phyloP scores from a whole-genome alignment of 2,797 vertebrate genomes.

The Aplochiton taeniatus region DNA sequence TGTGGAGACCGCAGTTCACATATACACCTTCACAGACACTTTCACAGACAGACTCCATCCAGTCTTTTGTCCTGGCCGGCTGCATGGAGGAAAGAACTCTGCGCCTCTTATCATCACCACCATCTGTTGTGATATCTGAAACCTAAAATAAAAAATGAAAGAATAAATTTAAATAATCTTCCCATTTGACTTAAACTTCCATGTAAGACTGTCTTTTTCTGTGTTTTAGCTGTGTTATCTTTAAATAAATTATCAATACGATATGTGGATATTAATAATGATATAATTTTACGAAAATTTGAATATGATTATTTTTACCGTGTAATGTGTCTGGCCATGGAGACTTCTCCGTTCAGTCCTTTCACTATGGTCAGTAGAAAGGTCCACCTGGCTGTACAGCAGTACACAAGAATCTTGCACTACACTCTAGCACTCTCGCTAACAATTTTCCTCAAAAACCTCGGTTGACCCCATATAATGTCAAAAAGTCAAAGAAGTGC shows the following conservation, averaged over 20 bases:
- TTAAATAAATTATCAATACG: too few relatives aligned
- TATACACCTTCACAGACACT: conserved; percentile 73
- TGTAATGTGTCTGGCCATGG: too few relatives aligned
- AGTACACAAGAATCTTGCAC: too few relatives aligned
- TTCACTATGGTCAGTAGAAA: conserved; percentile 29
- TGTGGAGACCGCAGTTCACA: conserved; percentile 70
- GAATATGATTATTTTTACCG: too few relatives aligned
- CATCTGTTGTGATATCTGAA: conserved; percentile 75
- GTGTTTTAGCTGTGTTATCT: too few relatives aligned
- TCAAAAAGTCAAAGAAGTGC: conserved; percentile 40
- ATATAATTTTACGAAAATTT: too few relatives aligned
- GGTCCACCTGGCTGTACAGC: not conserved
- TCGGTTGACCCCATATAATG: conserved; percentile 56
- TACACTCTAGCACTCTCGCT: conserved; percentile 18
- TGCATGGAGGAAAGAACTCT: conserved; percentile 72
- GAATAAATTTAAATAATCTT: too few relatives aligned
- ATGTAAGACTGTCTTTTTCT: too few relatives aligned
- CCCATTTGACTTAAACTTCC: too few relatives aligned
- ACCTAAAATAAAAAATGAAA: not conserved
- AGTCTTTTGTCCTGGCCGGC: conserved; percentile 74
- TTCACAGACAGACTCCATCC: conserved; percentile 75
- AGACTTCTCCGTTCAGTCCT: conserved; percentile 7
- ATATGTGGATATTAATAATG: too few relatives aligned
- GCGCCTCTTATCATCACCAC: conserved; percentile 69
- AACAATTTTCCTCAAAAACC: conserved; percentile 43